Conservation (phyloP, 2,113 vertebrate species). For the Notiomystis cincta region DNA sequence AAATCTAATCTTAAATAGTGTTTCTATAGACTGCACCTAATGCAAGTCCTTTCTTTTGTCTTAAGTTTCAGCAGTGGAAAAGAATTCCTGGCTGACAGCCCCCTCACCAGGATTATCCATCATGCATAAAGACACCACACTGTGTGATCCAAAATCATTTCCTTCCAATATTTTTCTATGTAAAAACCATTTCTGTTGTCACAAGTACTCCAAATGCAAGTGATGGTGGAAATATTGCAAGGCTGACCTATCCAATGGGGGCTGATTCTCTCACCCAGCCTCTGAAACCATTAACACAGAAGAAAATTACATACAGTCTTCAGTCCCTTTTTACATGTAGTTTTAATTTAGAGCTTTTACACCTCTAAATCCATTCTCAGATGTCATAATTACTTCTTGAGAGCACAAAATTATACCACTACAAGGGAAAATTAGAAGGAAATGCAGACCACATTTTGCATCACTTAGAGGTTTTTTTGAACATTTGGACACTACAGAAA, state of each 20-base stretch:
- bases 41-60: background rate
- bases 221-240: background rate
- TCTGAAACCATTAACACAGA: background rate
- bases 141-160: background rate
- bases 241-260: background rate
- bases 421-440: background rate
- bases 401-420: background rate
- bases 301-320: background rate
- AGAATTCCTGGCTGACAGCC: background rate
- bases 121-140: background rate
- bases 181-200: background rate
- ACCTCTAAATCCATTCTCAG: background rate
- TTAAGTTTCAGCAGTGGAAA: background rate
- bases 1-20: background rate
- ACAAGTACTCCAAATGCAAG: background rate
- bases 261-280: background rate
- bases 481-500: background rate
- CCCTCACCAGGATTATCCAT: background rate
- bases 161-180: background rate
- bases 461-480: background rate
- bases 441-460: background rate
- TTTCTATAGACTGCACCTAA: background rate
- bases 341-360: background rate
- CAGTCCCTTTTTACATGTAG: background rate
- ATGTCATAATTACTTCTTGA: background rate